Percentiles rank a stretch among this genome's conserved stretches.
Evolutionary conservation across 2,888 invertebrate species (phyloP).

Genomic region (Horisme vitalbata): DNA sequence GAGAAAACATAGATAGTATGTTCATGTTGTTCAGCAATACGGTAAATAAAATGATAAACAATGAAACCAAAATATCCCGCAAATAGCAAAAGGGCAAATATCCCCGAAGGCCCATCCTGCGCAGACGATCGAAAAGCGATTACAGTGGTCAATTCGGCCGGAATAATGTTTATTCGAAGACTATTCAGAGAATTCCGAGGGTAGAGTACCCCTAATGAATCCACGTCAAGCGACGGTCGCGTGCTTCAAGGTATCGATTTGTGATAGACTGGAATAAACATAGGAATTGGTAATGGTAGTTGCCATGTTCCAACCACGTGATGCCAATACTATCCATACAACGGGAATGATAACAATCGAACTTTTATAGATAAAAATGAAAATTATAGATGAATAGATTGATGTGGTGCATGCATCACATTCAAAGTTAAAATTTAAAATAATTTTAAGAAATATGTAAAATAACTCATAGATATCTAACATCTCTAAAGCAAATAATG

Average conservation of each 20-base stretch:
- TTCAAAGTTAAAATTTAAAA: constrained; percentile 13
- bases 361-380: constrained; percentile 13
- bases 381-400: too few species aligned
- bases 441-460: not conserved
- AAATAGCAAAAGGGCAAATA: constrained; percentile 48
- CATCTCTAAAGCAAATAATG: too few species aligned
- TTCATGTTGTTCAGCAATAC: too few species aligned
- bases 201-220: constrained; percentile 48
- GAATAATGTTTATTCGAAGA: constrained; percentile 68
- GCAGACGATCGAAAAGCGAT: constrained; percentile 67
- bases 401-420: constrained; percentile 23
- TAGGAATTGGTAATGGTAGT: constrained; percentile 36
- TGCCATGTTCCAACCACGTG: constrained; percentile 33
- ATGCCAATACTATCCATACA: constrained; percentile 29
- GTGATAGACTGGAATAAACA: constrained; percentile 39
- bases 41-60: constrained; percentile 14
- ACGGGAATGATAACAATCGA: constrained; percentile 29
- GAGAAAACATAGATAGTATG: constrained; percentile 8
- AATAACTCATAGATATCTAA: too few species aligned
- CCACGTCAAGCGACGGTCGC: constrained; percentile 46
- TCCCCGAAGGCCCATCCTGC: constrained; percentile 39
- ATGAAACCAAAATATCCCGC: constrained; percentile 24
- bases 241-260: constrained; percentile 56
- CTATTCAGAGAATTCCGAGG: constrained; percentile 39
- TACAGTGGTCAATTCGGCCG: constrained; percentile 50